These are phyloP conservation scores for Macrostomum lignano DNA, from an alignment of 1,140 invertebrate genomes.

Conservation along the genomic window DNA sequence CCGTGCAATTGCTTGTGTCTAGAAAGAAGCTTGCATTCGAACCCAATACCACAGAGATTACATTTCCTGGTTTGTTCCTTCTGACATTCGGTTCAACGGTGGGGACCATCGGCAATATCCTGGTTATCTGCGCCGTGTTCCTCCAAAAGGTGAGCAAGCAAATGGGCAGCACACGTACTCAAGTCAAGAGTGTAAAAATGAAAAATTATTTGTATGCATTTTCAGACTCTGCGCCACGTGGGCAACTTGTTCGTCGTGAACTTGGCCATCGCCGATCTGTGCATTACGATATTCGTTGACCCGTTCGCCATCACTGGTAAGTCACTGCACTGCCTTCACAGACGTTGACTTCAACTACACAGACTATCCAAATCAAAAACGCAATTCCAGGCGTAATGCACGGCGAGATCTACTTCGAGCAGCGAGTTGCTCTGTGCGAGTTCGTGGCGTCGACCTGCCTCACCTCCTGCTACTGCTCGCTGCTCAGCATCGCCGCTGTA, in stretches of 20 bases:
- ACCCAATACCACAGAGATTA: too few species aligned
- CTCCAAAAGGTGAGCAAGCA: too few species aligned
- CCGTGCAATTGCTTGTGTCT: too few species aligned
- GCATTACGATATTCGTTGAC: slow-evolving; percentile 15
- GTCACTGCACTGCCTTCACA: neutral
- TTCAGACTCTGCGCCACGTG: slow-evolving; percentile 8
- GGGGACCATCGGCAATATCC: too few species aligned
- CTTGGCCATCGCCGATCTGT: slow-evolving; percentile 17
- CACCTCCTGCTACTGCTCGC: slow-evolving; percentile 12
- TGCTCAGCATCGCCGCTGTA: slow-evolving; percentile 12
- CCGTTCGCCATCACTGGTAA: slow-evolving; percentile 20
- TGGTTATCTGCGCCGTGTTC: too few species aligned
- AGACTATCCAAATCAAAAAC: neutral
- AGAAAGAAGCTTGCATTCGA: too few species aligned
- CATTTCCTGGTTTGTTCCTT: too few species aligned
- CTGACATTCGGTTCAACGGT: too few species aligned
- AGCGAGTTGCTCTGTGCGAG: slow-evolving; percentile 12
- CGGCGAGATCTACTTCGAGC: slow-evolving; percentile 12
- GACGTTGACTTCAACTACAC: too few species aligned
- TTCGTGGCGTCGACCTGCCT: slow-evolving; percentile 13
- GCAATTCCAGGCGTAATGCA: slow-evolving; percentile 7
- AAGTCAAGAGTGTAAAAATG: too few species aligned
- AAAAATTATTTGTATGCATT: too few species aligned
- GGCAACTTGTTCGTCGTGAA: slow-evolving; percentile 18
- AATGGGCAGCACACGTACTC: too few species aligned